phyloP scores from a whole-genome alignment of 2,113 vertebrate species.

The Lepus timidus region DNA sequence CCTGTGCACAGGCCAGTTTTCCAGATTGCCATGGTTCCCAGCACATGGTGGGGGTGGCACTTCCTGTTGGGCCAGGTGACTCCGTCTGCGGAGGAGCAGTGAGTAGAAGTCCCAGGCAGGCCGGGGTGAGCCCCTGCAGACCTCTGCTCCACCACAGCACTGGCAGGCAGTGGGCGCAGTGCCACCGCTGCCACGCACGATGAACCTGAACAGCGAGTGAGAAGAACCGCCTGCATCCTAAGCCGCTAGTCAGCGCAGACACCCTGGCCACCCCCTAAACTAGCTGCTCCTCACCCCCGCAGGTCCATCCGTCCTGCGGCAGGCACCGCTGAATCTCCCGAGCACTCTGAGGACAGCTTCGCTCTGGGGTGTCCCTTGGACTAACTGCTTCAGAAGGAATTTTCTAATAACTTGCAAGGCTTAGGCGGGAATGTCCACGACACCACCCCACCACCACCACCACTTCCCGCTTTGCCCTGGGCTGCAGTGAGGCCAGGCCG shows the following conservation, averaged over 20 bases:
- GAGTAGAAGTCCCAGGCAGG: neutral
- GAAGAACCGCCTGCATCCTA: neutral
- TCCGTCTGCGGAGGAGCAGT: too few species aligned
- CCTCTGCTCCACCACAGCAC: neutral
- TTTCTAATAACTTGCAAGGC: too few species aligned
- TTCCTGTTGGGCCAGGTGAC: neutral
- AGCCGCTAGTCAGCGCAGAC: neutral
- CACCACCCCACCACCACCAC: neutral
- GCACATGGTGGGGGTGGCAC: neutral
- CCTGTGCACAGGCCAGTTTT: neutral
- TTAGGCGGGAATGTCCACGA: neutral
- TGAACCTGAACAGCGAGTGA: neutral
- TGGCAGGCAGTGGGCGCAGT: neutral
- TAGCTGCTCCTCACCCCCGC: neutral
- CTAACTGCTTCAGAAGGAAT: neutral
- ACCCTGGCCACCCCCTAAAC: neutral
- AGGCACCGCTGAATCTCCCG: neutral
- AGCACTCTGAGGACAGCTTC: neutral
- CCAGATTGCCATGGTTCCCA: neutral
- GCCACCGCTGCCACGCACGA: neutral
- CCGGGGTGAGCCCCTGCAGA: neutral
- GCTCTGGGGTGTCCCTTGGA: neutral
- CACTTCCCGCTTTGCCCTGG: neutral
- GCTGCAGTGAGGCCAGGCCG: neutral
- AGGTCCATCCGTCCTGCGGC: neutral